These are phyloP conservation scores for Cryptus armator DNA, from an alignment of 2,888 invertebrate genomes.

Conservation along the genomic window DNA sequence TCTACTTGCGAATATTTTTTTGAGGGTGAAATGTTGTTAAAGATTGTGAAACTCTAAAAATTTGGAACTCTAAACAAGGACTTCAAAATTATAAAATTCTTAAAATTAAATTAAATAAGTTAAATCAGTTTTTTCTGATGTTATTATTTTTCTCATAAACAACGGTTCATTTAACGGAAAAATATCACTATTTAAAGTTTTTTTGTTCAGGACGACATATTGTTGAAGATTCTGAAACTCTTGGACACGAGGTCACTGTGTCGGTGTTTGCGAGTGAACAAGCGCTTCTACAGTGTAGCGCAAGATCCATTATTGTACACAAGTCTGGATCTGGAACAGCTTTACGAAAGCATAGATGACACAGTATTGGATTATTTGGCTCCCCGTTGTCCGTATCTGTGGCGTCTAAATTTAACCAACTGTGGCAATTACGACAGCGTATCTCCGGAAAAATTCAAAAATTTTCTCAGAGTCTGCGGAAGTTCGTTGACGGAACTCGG, in stretches of 20 bases:
- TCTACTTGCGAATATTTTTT: not conserved
- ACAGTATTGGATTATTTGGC: not conserved
- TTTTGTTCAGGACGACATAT: not conserved
- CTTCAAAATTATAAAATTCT: too few relatives aligned
- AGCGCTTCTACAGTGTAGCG: not conserved
- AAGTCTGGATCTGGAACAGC: not conserved
- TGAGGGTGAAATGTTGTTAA: not conserved
- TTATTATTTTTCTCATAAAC: too few relatives aligned
- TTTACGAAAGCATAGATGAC: not conserved
- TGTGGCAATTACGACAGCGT: not conserved
- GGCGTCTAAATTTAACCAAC: not conserved
- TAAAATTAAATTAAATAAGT: too few relatives aligned
- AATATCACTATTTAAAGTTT: too few relatives aligned
- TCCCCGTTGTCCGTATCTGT: not conserved
- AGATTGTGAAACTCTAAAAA: not conserved
- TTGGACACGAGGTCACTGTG: not conserved
- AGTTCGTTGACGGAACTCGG: not conserved
- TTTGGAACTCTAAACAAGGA: too few relatives aligned
- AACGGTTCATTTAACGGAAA: too few relatives aligned
- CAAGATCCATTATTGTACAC: not conserved
- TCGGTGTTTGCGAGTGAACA: not conserved
- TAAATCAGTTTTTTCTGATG: too few relatives aligned
- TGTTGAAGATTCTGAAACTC: not conserved
- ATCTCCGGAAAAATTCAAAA: not conserved
- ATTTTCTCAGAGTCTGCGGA: not conserved